Evolutionary conservation across 2,888 invertebrate genomes (phyloP).

Genomic region (Augiades crinisus): DNA sequence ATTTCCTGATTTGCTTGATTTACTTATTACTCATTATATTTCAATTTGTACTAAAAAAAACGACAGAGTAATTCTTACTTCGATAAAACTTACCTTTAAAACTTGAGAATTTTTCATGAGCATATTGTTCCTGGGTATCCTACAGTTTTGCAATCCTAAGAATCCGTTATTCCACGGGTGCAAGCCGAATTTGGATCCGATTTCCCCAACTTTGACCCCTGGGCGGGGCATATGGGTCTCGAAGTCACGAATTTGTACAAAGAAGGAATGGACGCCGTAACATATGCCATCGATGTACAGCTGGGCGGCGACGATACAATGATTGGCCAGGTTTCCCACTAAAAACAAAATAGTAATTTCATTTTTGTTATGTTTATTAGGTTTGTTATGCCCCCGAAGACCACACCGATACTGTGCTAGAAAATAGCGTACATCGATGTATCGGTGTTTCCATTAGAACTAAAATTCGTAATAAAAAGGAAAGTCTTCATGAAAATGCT

Average conservation of each 20-base stretch:
- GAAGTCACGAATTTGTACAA: constrained; percentile 93
- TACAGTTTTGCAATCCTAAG: constrained; percentile 90
- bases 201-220: constrained; percentile 95
- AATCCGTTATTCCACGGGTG: constrained; percentile 95
- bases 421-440: no score
- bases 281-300: constrained; percentile 88
- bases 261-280: constrained; percentile 93
- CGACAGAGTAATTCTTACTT: no score
- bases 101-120: constrained; percentile 96
- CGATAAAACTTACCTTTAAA: constrained; percentile 58
- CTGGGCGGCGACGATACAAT: constrained; percentile 94
- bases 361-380: no score
- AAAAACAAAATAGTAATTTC: constrained; percentile 27
- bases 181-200: constrained; percentile 95
- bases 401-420: no score
- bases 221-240: constrained; percentile 91
- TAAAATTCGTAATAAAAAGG: no score
- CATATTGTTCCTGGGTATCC: constrained; percentile 93
- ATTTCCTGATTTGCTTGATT: no score
- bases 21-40: no score
- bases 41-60: no score
- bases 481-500: no score
- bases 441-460: no score
- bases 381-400: no score
- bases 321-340: constrained; percentile 96